These are phyloP conservation scores for Phodopus roborovskii DNA, from an alignment of 2,113 vertebrate species.

Conservation along the genomic window DNA sequence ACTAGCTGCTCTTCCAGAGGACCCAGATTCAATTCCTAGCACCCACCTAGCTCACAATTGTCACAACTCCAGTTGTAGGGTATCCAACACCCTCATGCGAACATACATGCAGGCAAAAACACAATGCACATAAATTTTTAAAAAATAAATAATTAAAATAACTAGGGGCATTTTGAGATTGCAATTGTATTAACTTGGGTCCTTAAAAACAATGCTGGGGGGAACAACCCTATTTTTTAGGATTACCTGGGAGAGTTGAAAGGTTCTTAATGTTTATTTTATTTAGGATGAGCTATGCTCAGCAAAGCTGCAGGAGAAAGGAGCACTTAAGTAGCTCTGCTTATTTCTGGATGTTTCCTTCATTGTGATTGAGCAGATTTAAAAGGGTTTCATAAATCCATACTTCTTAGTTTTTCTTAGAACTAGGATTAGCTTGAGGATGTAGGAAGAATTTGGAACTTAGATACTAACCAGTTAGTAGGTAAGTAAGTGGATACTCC, in stretches of 20 bases:
- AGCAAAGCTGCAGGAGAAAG: not conserved
- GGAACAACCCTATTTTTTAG: not conserved
- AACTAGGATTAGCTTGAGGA: not conserved
- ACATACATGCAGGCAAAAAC: too few relatives aligned
- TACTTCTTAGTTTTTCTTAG: conserved; percentile 48
- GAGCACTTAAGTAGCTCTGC: not conserved
- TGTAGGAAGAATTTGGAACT: conserved; percentile 30
- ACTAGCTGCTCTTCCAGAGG: too few relatives aligned
- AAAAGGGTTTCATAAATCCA: conserved; percentile 49
- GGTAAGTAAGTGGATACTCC: conserved; percentile 44
- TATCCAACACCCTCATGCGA: too few relatives aligned
- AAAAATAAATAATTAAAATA: not conserved
- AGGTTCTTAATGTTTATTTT: conserved; percentile 54
- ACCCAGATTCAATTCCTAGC: too few relatives aligned
- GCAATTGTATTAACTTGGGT: conserved; percentile 18
- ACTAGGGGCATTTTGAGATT: conserved; percentile 43
- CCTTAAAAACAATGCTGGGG: not conserved
- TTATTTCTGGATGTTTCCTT: not conserved
- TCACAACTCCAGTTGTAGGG: too few relatives aligned
- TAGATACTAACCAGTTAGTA: not conserved
- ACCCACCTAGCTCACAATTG: too few relatives aligned
- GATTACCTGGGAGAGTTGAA: not conserved
- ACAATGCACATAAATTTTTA: too few relatives aligned
- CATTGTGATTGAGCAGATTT: not conserved
- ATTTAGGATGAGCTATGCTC: conserved; percentile 20